Evolutionary conservation across 2,113 vertebrate species (phyloP).

Genomic region (Atlantisia rogersi): DNA sequence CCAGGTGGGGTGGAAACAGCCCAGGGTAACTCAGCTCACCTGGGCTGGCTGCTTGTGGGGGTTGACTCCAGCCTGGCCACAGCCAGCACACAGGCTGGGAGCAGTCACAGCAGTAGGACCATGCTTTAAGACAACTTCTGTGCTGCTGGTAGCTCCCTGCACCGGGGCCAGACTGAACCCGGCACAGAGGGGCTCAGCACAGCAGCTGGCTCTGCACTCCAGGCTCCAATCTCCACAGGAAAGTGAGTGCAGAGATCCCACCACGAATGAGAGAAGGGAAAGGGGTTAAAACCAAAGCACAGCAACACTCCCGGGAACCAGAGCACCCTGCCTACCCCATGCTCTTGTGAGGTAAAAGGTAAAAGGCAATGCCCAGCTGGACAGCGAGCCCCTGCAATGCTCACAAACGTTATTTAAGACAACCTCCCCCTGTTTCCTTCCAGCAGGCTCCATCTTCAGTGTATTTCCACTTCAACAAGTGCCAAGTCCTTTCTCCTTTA

Average conservation of each 20-base stretch:
- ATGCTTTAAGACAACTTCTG: background rate
- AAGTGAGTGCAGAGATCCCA: accelerated
- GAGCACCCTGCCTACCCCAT: background rate
- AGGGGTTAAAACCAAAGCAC: background rate
- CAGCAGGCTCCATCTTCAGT: background rate
- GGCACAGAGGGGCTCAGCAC: background rate
- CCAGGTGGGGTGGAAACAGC: too few species aligned
- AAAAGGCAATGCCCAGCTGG: background rate
- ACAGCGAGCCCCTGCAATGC: background rate
- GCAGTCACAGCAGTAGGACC: background rate
- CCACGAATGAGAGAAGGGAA: background rate
- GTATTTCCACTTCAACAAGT: background rate
- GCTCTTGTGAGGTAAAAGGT: background rate
- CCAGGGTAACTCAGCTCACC: too few species aligned
- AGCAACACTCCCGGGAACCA: background rate
- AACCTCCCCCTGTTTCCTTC: background rate
- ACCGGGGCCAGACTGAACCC: accelerated
- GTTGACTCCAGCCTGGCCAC: too few species aligned
- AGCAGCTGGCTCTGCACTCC: background rate
- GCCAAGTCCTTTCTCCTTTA: slow-evolving; percentile 21
- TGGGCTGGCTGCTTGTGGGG: too few species aligned
- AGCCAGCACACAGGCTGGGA: too few species aligned
- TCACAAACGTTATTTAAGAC: background rate
- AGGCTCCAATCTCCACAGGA: background rate
- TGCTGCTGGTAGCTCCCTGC: background rate